A percentile compares a stretch with the other conserved stretches of the same genome.
Evolutionary conservation across 2,113 vertebrate genomes (phyloP).

Genomic region (Tretioscincus oriximinensis): DNA sequence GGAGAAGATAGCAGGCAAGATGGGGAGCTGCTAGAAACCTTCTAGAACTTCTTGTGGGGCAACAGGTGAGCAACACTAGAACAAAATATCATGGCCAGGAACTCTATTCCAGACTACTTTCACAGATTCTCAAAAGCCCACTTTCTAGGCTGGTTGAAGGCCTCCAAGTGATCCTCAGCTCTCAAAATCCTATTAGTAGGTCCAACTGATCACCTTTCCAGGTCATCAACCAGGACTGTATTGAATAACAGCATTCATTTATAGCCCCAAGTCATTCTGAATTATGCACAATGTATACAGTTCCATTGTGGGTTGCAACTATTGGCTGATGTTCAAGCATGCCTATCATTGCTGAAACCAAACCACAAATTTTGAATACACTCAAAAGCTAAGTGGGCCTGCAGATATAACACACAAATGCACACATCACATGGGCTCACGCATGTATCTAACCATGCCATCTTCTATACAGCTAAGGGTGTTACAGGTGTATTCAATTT

Average conservation of each 20-base stretch:
- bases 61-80: too few species aligned
- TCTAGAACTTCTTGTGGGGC: too few species aligned
- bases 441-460: neutral
- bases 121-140: too few species aligned
- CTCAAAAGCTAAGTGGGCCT: neutral
- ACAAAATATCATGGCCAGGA: too few species aligned
- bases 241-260: neutral
- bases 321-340: neutral
- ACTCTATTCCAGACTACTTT: too few species aligned
- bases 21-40: too few species aligned
- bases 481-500: conserved; percentile 20
- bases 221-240: neutral
- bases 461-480: conserved; percentile 1
- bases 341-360: neutral
- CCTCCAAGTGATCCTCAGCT: too few species aligned
- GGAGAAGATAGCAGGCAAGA: too few species aligned
- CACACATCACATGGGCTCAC: neutral
- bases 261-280: neutral
- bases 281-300: neutral
- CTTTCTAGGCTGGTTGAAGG: too few species aligned
- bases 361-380: neutral
- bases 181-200: too few species aligned
- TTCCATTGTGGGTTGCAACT: neutral
- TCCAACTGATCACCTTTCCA: neutral
- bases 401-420: neutral